Conservation (phyloP, 2,113 vertebrate species). For the Thalassarche chlororhynchos region DNA sequence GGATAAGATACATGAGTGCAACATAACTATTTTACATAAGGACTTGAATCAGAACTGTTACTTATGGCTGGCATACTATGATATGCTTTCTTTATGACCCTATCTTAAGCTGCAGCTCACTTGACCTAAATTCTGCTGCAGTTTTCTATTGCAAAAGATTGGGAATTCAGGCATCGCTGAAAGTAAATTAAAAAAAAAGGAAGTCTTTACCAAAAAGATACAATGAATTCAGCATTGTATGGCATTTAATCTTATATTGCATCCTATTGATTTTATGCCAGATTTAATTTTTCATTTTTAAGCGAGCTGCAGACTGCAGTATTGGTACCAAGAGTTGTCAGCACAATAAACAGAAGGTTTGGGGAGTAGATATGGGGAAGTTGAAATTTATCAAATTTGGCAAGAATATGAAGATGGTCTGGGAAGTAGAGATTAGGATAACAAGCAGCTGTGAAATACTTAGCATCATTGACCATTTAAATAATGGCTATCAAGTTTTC, state of each 20-base stretch:
- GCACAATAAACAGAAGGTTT: neutral
- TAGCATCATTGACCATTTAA: neutral
- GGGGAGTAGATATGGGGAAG: neutral
- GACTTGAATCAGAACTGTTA: neutral
- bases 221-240: neutral
- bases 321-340: neutral
- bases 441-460: neutral
- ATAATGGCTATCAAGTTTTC: neutral
- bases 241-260: neutral
- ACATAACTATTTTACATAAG: neutral
- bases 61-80: neutral
- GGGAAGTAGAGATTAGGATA: neutral
- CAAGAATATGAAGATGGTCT: neutral
- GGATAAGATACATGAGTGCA: neutral
- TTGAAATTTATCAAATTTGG: neutral
- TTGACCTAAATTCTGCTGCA: constrained; percentile 17
- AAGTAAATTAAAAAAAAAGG: neutral
- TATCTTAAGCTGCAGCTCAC: neutral
- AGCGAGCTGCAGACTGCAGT: neutral
- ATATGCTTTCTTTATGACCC: neutral
- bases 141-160: neutral
- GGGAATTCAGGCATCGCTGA: neutral
- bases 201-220: neutral
- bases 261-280: neutral
- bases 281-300: neutral